Conservation (phyloP, 2,797 vertebrate species). For the Geotrypetes seraphini region DNA sequence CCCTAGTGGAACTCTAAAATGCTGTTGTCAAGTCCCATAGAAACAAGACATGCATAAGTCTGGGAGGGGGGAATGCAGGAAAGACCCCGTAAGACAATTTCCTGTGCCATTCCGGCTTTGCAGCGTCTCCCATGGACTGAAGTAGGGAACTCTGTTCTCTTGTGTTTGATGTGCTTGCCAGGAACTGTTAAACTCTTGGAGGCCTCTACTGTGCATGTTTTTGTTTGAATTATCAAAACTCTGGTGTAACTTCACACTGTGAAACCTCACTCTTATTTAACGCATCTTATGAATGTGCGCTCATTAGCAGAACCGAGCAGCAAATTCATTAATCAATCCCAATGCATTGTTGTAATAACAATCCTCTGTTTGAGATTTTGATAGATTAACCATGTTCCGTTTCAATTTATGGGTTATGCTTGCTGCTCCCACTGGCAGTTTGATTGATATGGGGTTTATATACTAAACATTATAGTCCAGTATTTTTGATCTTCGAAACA, state of each 20-base stretch:
- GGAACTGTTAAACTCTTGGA: too few species aligned
- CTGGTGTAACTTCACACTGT: conserved; percentile 13
- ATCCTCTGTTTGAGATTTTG: conserved; percentile 32
- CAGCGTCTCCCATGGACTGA: too few species aligned
- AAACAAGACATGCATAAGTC: too few species aligned
- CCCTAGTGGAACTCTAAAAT: too few species aligned
- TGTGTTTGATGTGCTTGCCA: too few species aligned
- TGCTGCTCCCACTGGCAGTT: conserved; percentile 20
- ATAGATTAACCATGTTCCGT: conserved; percentile 29
- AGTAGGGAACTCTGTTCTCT: too few species aligned
- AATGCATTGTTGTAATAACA: conserved; percentile 35
- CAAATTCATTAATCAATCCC: conserved; percentile 26
- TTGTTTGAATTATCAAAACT: not conserved
- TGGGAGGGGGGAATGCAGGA: too few species aligned
- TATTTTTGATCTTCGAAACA: conserved; percentile 37
- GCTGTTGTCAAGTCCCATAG: too few species aligned
- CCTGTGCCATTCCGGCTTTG: too few species aligned
- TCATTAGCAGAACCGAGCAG: conserved; percentile 26
- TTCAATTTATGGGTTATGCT: conserved; percentile 27
- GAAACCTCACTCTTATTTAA: too few species aligned
- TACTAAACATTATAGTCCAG: conserved; percentile 31
- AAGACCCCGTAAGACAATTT: too few species aligned
- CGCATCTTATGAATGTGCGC: conserved; percentile 16
- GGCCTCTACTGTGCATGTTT: too few species aligned
- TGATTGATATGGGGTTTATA: conserved; percentile 36